Evolutionary conservation across 2,113 vertebrate genomes (phyloP).

Genomic region (Desmodus rotundus): DNA sequence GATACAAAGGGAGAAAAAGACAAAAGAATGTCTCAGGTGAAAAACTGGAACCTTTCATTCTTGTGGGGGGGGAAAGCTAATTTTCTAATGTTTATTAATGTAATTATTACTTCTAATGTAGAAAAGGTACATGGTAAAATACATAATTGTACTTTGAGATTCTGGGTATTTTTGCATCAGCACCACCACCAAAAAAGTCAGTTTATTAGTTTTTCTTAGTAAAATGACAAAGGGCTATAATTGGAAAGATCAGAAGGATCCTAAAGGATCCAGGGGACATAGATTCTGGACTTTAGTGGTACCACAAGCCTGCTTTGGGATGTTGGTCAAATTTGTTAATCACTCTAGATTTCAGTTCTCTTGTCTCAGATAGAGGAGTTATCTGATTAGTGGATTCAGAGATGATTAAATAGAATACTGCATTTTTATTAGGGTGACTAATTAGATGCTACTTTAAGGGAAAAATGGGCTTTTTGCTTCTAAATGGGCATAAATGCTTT

Average conservation of each 20-base stretch:
- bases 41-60: constrained; percentile 21
- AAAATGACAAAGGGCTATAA: not conserved
- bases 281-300: not conserved
- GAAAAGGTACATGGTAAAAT: not conserved
- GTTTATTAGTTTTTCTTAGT: constrained; percentile 13
- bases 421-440: not conserved
- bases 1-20: not conserved
- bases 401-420: not conserved
- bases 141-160: not conserved
- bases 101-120: not conserved
- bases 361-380: not conserved
- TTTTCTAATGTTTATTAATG: constrained; percentile 24
- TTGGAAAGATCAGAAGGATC: constrained; percentile 21
- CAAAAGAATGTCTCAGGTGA: not conserved
- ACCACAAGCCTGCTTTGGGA: not conserved
- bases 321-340: not conserved
- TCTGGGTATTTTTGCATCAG: not conserved
- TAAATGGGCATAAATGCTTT: not conserved
- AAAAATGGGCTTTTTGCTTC: not conserved
- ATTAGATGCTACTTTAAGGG: not conserved
- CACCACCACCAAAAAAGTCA: not conserved
- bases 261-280: not conserved
- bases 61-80: not conserved
- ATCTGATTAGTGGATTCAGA: not conserved
- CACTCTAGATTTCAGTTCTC: not conserved